Conservation (phyloP, 2,113 vertebrate genomes). For the Gallinago media region DNA sequence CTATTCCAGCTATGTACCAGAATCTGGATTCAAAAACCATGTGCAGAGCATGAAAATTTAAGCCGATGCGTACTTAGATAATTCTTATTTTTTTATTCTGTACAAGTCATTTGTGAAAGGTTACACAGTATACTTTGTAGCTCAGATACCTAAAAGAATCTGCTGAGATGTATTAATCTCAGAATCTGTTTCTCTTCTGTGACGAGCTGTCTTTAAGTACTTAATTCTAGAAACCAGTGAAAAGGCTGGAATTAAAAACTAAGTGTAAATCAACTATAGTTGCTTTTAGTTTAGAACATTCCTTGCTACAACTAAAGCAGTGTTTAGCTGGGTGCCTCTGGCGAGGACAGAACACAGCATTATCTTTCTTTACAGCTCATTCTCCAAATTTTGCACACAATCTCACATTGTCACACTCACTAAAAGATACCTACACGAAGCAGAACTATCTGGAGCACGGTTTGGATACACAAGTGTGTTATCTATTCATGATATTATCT, state of each 20-base stretch:
- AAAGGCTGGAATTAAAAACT: neutral
- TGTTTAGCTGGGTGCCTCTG: neutral
- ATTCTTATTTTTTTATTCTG: neutral
- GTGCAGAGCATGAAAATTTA: neutral
- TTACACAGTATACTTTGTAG: neutral
- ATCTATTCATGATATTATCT: neutral
- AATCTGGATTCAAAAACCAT: neutral
- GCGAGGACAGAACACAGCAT: neutral
- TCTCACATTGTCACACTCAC: neutral
- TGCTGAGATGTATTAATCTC: neutral
- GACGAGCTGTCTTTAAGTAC: neutral
- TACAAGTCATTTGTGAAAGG: neutral
- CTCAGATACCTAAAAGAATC: neutral
- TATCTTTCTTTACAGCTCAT: neutral
- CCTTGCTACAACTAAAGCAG: neutral
- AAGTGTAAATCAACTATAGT: neutral
- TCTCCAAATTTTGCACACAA: neutral
- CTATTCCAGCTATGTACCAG: neutral
- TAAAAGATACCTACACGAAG: neutral
- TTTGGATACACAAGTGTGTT: neutral
- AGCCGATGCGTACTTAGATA: neutral
- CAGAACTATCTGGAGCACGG: neutral
- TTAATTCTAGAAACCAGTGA: neutral
- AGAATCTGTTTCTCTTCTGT: neutral
- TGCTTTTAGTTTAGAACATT: neutral